Evolutionary conservation across 2,113 vertebrate genomes (phyloP).

Genomic region (Nannospalax galili): DNA sequence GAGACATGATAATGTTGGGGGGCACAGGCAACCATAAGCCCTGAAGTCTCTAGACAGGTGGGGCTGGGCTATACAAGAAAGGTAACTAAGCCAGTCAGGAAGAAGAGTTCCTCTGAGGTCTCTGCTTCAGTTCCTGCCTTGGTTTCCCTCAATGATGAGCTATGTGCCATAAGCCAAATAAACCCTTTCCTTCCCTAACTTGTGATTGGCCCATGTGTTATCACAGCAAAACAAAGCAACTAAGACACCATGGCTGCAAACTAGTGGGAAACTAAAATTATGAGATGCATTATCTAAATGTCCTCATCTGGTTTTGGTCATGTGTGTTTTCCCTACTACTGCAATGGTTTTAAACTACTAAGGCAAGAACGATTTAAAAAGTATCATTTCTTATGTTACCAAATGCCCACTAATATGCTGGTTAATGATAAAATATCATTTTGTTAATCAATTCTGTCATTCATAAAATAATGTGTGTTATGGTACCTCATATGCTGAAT

Average conservation of each 20-base stretch:
- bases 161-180: too few species aligned
- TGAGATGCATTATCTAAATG: background rate
- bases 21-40: too few species aligned
- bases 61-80: too few species aligned
- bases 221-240: too few species aligned
- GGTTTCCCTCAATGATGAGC: too few species aligned
- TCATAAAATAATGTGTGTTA: background rate
- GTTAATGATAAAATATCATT: background rate
- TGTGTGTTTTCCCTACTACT: background rate
- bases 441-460: background rate
- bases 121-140: too few species aligned
- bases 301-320: background rate
- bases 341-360: background rate
- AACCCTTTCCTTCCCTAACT: too few species aligned
- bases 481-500: background rate
- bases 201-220: too few species aligned
- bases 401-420: background rate
- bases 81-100: too few species aligned
- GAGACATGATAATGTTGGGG: too few species aligned
- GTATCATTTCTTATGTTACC: background rate
- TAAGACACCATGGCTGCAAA: background rate
- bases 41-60: too few species aligned
- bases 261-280: background rate
- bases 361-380: background rate
- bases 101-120: too few species aligned